Percentiles rank a stretch among this genome's conserved stretches.
phyloP scores from a whole-genome alignment of 30 jellyfish, hydroid and myxozoan genomes.

The Hydractinia symbiolongicarpus region DNA sequence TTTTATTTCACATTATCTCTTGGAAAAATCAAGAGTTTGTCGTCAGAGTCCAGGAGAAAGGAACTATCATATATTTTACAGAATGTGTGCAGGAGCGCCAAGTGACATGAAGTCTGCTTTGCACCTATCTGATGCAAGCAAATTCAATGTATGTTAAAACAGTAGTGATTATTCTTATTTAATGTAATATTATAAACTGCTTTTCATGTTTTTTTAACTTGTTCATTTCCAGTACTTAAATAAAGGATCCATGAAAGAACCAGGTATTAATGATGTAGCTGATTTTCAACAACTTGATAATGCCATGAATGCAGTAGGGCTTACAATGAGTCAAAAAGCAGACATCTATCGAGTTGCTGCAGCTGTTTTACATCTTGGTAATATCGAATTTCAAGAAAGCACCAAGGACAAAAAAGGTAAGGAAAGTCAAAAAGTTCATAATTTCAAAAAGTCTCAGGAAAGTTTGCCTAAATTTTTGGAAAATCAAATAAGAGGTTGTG shows the following conservation, averaged over 20 bases:
- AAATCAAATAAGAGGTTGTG: too few relatives aligned
- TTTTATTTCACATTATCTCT: constrained; percentile 68
- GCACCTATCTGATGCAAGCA: constrained; percentile 47
- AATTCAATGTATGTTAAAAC: constrained; percentile 49
- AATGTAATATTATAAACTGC: neutral
- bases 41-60: constrained; percentile 92
- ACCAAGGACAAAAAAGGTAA: constrained; percentile 80
- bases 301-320: constrained; percentile 94
- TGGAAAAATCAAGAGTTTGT: constrained; percentile 85
- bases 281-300: constrained; percentile 77
- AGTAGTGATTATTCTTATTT: neutral
- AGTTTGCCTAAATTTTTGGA: neutral
- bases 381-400: constrained; percentile 69
- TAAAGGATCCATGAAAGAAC: constrained; percentile 48
- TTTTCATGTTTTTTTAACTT: neutral
- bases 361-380: constrained; percentile 92
- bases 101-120: constrained; percentile 59
- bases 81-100: constrained; percentile 91
- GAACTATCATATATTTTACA: constrained; percentile 80
- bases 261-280: constrained; percentile 55
- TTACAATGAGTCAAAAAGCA: constrained; percentile 38
- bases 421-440: neutral
- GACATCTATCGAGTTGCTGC: constrained; percentile 83
- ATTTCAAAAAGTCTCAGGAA: neutral
- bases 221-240: constrained; percentile 52